Evolutionary conservation across 2,797 vertebrate species (phyloP), one percentile per base, ranked within the genome.

Genomic region (Phyllotis vaccarum): DNA sequence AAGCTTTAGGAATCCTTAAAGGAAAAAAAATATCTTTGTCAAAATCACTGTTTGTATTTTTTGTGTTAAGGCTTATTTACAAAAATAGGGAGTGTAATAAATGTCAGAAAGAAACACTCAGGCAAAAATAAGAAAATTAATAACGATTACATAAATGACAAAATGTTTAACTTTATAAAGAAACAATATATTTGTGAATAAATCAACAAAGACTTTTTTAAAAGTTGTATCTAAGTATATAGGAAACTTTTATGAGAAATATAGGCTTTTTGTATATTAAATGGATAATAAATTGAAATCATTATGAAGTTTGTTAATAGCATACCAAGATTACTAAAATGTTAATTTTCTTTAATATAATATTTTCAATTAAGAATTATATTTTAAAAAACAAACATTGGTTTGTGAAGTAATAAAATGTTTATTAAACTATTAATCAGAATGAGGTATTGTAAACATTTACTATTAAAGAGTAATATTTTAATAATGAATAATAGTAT

Each of bases 321-420:
- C n/a, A 7, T 46, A 24, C 19, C 13, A 56, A 83, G 78, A 75
- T 72, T 83, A 82, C 22, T 68, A 81, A 86, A 89, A 58, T 37
- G 13, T 13, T 83, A 24, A 87, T 49, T 64, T 7, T 58, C 46
- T 93, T 82, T 46, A 91, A 76, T 16, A 13, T 78, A 16, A 80
- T 58, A 78, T 80, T 81, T 93, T 46, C 85, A 29, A 81, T 86
- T 62, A 90, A 93, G 46, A 2, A 70, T 92, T 88, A 93, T 86
- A 89, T 31, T 7, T 16, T 76, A 27, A 92, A 76, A 93, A 93
- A 80, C 75, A 82, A 82, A 19, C 2, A 58, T 0, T 90, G 27
- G 92, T 43, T 82, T 86, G 64, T 56, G 91, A 52, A 60, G 27
- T 70, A 8, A 86, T 85, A 5, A 54, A 29, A 62, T 95, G 2